These are phyloP conservation scores for Drosophila borealis DNA, from an alignment of 2,888 invertebrate species.

Conservation along the genomic window DNA sequence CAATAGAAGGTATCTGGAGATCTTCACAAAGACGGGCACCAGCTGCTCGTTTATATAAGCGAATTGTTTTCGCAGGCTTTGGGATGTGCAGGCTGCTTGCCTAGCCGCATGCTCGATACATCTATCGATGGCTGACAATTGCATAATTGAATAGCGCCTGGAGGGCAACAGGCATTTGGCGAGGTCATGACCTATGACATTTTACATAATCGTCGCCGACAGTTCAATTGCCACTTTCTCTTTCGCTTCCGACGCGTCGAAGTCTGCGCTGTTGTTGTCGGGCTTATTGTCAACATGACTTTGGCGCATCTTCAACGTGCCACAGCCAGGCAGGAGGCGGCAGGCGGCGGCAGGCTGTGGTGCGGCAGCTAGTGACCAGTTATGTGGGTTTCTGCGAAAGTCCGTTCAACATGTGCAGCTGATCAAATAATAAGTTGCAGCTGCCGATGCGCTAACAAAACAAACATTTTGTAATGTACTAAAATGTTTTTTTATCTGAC, in stretches of 20 bases:
- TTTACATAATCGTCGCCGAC: slow-evolving; percentile 52
- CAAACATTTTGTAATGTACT: slow-evolving; percentile 38
- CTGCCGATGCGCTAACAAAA: slow-evolving; percentile 43
- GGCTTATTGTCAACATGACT: slow-evolving; percentile 38
- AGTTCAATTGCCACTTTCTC: slow-evolving; percentile 56
- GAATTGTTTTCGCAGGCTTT: not conserved
- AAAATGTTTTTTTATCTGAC: slow-evolving; percentile 38
- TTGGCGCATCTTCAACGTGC: slow-evolving; percentile 55
- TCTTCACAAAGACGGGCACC: not conserved
- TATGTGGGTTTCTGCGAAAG: slow-evolving; percentile 46
- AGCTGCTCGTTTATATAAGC: not conserved
- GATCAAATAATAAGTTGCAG: slow-evolving; percentile 27
- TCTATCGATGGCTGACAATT: slow-evolving; percentile 16
- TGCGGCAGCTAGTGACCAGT: slow-evolving; percentile 47
- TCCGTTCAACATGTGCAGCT: slow-evolving; percentile 37
- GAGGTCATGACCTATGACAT: slow-evolving; percentile 61
- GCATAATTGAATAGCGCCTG: slow-evolving; percentile 29
- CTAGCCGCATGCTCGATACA: not conserved
- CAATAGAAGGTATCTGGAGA: slow-evolving; percentile 40
- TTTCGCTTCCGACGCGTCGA: slow-evolving; percentile 50
- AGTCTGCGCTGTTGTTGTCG: slow-evolving; percentile 2
- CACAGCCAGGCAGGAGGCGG: slow-evolving; percentile 9
- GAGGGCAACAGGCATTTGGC: slow-evolving; percentile 44
- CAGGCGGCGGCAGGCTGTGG: slow-evolving; percentile 9
- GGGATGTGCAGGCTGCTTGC: not conserved